phyloP scores from a whole-genome alignment of 2,113 vertebrate genomes.

The Oreotrochilus melanogaster region DNA sequence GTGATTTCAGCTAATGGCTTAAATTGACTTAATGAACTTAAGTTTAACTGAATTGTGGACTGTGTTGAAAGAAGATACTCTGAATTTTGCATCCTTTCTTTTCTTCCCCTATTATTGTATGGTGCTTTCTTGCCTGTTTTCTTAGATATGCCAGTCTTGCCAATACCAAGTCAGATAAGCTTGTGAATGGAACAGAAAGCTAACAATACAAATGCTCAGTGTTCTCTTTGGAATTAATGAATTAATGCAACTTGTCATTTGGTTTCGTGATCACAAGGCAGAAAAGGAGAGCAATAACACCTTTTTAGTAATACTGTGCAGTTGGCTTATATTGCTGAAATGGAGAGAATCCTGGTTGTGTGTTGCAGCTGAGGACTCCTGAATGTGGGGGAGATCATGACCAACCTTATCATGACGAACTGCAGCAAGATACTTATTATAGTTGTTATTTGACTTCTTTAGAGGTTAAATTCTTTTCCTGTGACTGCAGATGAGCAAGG shows the following conservation, averaged over 20 bases:
- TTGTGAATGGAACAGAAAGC: background rate
- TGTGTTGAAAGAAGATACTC: background rate
- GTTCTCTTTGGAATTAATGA: background rate
- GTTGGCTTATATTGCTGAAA: background rate
- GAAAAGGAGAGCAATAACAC: background rate
- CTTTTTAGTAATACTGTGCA: background rate
- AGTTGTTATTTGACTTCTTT: background rate
- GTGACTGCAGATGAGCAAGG: background rate
- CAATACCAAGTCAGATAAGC: background rate
- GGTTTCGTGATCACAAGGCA: background rate
- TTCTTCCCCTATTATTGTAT: fast-evolving
- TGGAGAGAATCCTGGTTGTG: background rate
- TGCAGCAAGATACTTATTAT: background rate
- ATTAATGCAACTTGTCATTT: background rate
- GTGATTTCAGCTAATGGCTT: background rate
- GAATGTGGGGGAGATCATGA: background rate
- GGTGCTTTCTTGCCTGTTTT: background rate
- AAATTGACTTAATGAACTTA: background rate
- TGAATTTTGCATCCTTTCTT: background rate
- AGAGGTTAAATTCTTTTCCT: background rate
- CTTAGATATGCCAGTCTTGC: background rate
- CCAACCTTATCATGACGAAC: background rate
- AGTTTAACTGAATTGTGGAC: background rate
- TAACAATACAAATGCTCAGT: background rate
- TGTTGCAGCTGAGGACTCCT: background rate